phyloP scores from a whole-genome alignment of 2,113 vertebrate species.

The Cyanistes caeruleus region DNA sequence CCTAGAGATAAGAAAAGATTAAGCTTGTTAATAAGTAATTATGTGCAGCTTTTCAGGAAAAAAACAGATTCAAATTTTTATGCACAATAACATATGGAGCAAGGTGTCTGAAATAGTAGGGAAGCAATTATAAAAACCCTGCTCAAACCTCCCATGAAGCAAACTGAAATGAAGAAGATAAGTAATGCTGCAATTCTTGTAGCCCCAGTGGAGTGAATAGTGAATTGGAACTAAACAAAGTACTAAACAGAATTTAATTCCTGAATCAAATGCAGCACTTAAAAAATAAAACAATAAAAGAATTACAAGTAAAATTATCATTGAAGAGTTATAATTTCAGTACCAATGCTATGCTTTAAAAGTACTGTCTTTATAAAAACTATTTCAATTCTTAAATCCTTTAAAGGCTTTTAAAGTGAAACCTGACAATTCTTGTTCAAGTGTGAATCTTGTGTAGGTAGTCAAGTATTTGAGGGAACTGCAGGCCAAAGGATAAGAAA shows the following conservation, averaged over 20 bases:
- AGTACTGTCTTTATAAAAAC: background rate
- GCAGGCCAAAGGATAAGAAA: background rate
- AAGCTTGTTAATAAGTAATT: slow-evolving; percentile 22
- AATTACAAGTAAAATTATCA: background rate
- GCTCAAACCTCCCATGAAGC: background rate
- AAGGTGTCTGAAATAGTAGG: background rate
- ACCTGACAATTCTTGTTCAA: background rate
- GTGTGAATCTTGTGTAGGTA: background rate
- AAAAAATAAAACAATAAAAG: background rate
- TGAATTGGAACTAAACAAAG: background rate
- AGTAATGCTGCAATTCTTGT: background rate
- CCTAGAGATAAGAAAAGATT: slow-evolving; percentile 27
- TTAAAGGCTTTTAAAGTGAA: background rate
- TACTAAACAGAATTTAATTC: background rate
- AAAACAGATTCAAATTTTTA: slow-evolving; percentile 31
- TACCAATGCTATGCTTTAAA: background rate
- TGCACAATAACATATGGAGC: background rate
- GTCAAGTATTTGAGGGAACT: background rate
- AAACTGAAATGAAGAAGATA: slow-evolving; percentile 21
- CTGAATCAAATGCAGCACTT: background rate
- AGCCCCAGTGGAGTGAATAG: background rate
- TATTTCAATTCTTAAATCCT: background rate
- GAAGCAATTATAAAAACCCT: background rate
- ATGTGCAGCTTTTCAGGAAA: slow-evolving; percentile 23
- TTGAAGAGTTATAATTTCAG: background rate